Evolutionary conservation across 2,797 vertebrate species (phyloP), one percentile per base, ranked within the genome.

Genomic region (Spheniscus humboldti): DNA sequence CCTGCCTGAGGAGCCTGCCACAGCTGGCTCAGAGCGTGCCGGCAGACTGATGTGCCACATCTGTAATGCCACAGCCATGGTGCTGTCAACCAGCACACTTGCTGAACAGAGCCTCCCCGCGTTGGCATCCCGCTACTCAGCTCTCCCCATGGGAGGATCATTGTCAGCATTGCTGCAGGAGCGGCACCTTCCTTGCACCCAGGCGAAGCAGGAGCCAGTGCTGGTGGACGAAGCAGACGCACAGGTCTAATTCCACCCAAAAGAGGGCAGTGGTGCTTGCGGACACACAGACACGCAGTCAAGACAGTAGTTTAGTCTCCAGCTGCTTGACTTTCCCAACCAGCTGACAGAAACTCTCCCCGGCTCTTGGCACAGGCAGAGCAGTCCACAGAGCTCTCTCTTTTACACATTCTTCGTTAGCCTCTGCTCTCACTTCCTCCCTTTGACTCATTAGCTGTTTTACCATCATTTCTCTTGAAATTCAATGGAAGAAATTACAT

Each of bases 211-310:
- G 63, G 50, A 69, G 85, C 4, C 0, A 18, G 30, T 18, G 66
- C 72, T 64, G 84, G 19, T 22, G 55, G 86, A 73, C 2, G 19
- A 67, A 74, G 59, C 52, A 78, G 66, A 64, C 1, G 2, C 75
- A 60, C 80, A 39, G 60, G 9, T 86, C 66, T 90, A 77, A 96
- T 95, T 97, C 92, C 95, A 91, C 86, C 92, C 95, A 74, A 95
- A 92, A 95, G 95, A 97, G 94, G 95, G 92, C 94, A 96, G 94
- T 89, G 87, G 86, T 86, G 89, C 87, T 93, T 69, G 92, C 6
- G 2, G 85, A 94, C 91, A 86, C 35, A 6, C 68, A 48, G 52
- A 47, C 64, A 27, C 1, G 31, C 64, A 60, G 56, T 63, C 81
- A 39, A 47, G 75, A 71, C 73, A 30, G 74, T 35, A 79, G 67